phyloP scores from a whole-genome alignment of 2,797 vertebrate genomes.

The Lepus oiostolus region DNA sequence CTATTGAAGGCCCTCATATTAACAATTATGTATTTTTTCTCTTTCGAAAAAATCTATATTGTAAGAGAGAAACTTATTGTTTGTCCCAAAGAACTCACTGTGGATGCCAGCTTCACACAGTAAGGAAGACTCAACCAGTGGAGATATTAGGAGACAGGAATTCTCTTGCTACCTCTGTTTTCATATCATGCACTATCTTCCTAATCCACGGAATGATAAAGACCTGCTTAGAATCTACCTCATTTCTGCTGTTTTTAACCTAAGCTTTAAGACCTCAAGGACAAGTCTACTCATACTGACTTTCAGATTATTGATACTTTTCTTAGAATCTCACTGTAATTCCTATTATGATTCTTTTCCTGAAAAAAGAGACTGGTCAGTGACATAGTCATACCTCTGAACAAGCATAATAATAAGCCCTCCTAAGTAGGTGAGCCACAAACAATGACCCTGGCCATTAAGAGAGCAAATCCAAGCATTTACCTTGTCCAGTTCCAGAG shows the following conservation, averaged over 20 bases:
- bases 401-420: background rate
- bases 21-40: background rate
- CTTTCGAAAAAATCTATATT: too few relatives aligned
- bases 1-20: background rate
- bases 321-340: background rate
- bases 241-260: background rate
- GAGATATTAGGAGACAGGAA: background rate
- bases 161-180: background rate
- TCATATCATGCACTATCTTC: background rate
- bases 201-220: background rate
- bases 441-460: background rate
- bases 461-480: background rate
- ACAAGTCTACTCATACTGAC: background rate
- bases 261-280: background rate
- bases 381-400: background rate
- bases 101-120: background rate
- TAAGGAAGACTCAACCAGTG: background rate
- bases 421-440: background rate
- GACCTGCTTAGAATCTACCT: background rate
- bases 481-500: background rate
- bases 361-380: conserved; percentile 30
- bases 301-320: background rate
- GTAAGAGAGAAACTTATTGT: background rate
- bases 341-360: background rate
- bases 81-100: background rate